Base-by-base conservation (phyloP, 1,140 invertebrate species). In the Drosophila murphyi region DNA sequence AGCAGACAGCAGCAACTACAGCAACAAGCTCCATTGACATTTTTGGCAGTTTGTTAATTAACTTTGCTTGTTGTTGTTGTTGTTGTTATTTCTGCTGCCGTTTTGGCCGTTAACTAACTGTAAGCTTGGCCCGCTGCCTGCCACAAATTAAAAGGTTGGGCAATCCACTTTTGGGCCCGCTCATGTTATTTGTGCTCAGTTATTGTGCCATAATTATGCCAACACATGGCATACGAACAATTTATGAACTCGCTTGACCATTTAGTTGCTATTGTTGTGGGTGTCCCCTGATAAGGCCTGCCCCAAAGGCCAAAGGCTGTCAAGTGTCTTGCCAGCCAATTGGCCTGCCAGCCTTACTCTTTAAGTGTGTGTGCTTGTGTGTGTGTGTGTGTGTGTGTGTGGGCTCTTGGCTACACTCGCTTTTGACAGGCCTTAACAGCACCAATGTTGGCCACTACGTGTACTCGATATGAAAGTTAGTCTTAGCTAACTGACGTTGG, bases 21-120 rank as follows among this genome's bases (percentile, higher is more conserved):
- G 45, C 64, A 61, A 63, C 75, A 78, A 74, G 51, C 61, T 55
- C 76, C 72, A 86, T 86, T 87, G 86, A 90, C 86, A 86, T 86
- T 90, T 90, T 90, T 90, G 86, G 86, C 86, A 90, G 86, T 90
- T 90, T 86, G 86, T 90, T 90, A 90, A 90, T 90, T 90, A 90
- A 90, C 86, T 90, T 90, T 81, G 76, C 68, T 55, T 60, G 74
- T 80, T 68, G 62, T 68, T 71, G 70, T 62, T 54, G 67, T 37
- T 37, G 32, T 39, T 6, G 29, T 51, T 57, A 54, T 32, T 62
- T 68, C 48, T 51, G 55, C 61, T 56, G 71, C 56, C 65, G 72
- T 57, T 77, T 51, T 75, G 72, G 55, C 68, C 61, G 60, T 65
- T 86, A 86, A 82, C 79, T 82, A 82, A 82, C 79, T 78, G 70